phyloP scores from a whole-genome alignment of 2,888 invertebrate genomes.

The Cremastinae sp. region DNA sequence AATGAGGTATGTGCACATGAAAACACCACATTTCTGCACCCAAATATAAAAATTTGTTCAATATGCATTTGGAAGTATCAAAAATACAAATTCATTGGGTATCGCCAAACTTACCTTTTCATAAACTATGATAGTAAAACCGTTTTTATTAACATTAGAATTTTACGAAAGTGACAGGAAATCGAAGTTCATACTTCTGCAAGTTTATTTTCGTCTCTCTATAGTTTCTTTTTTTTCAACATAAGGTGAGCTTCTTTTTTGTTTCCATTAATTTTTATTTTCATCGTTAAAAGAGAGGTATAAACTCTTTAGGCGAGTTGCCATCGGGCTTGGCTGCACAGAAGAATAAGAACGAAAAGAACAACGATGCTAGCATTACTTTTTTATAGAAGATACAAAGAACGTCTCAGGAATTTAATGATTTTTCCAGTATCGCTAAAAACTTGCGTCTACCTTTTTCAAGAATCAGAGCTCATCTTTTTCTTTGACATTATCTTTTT shows the following conservation, averaged over 20 bases:
- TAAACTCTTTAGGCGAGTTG: background rate
- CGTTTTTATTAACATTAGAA: no score
- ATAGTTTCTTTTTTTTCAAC: conserved; percentile 7
- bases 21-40: no score
- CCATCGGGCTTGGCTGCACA: background rate
- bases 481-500: background rate
- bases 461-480: background rate
- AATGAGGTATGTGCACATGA: no score
- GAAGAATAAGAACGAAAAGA: conserved; percentile 7
- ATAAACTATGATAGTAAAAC: no score
- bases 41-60: no score
- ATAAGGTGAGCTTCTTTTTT: background rate
- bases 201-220: background rate
- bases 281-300: conserved; percentile 8
- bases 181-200: background rate
- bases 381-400: conserved; percentile 3
- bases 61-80: no score
- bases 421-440: conserved; percentile 12
- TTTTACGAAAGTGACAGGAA: no score
- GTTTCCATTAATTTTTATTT: conserved; percentile 19
- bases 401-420: conserved; percentile 19
- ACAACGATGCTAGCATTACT: conserved; percentile 9
- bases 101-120: no score
- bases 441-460: background rate
- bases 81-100: no score